phyloP scores from a whole-genome alignment of 2,113 vertebrate genomes.

The Anoura caudifer region DNA sequence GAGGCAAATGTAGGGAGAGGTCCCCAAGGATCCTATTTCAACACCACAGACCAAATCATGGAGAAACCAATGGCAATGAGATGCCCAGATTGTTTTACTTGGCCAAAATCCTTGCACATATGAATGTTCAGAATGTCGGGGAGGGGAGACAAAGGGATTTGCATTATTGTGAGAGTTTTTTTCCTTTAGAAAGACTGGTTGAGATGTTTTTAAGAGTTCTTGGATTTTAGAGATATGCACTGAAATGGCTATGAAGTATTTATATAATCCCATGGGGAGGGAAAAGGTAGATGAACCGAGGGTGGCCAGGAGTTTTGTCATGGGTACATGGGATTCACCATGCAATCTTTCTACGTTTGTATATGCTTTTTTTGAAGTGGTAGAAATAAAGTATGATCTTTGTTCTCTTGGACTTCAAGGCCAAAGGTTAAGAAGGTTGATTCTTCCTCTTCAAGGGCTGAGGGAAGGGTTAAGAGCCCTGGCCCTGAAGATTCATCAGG shows the following conservation, averaged over 20 bases:
- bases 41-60: not conserved
- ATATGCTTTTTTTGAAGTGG: not conserved
- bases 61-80: not conserved
- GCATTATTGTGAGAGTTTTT: not conserved
- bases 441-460: not conserved
- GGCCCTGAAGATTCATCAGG: not conserved
- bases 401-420: conserved; percentile 5
- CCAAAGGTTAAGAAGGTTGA: not conserved
- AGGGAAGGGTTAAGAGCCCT: not conserved
- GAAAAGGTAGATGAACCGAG: not conserved
- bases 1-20: not conserved
- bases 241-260: not conserved
- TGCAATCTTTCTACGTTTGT: not conserved
- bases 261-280: not conserved
- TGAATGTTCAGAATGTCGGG: not conserved
- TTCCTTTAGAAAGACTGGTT: not conserved
- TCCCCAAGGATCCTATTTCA: not conserved
- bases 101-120: not conserved
- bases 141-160: not conserved
- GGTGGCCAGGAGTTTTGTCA: not conserved
- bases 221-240: not conserved
- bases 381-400: not conserved
- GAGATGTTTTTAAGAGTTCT: not conserved
- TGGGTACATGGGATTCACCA: not conserved
- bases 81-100: not conserved